Conservation (phyloP, 2,113 vertebrate species). For the Gambusia affinis region DNA sequence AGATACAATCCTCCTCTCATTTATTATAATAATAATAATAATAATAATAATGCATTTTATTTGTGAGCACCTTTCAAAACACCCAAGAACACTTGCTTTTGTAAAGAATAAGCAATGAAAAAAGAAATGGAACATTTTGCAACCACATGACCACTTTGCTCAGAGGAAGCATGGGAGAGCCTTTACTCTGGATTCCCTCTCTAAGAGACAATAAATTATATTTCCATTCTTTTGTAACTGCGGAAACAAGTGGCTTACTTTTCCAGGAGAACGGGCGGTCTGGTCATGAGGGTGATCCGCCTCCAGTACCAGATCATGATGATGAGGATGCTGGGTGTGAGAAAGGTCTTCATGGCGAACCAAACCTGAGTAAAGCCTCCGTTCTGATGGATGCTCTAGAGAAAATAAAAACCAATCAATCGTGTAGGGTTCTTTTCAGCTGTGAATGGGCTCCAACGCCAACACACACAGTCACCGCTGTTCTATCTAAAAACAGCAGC, state of each 20-base stretch:
- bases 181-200: background rate
- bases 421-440: background rate
- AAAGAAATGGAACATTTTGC: too few relatives aligned
- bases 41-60: too few relatives aligned
- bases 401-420: background rate
- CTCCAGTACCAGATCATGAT: constrained; percentile 99
- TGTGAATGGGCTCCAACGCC: background rate
- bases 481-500: background rate
- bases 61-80: too few relatives aligned
- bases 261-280: constrained; percentile 94
- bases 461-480: background rate
- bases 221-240: background rate
- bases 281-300: constrained; percentile 91
- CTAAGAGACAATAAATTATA: background rate
- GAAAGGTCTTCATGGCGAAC: constrained; percentile 99
- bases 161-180: too few relatives aligned
- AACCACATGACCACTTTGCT: too few relatives aligned
- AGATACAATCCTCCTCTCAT: too few relatives aligned
- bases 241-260: constrained; percentile 84
- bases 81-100: too few relatives aligned
- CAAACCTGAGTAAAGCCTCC: constrained; percentile 98
- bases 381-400: constrained; percentile 94
- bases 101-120: too few relatives aligned
- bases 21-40: too few relatives aligned
- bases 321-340: constrained; percentile 94